phyloP scores from a whole-genome alignment of 2,797 vertebrate genomes.

The Otolemur crassicaudatus region DNA sequence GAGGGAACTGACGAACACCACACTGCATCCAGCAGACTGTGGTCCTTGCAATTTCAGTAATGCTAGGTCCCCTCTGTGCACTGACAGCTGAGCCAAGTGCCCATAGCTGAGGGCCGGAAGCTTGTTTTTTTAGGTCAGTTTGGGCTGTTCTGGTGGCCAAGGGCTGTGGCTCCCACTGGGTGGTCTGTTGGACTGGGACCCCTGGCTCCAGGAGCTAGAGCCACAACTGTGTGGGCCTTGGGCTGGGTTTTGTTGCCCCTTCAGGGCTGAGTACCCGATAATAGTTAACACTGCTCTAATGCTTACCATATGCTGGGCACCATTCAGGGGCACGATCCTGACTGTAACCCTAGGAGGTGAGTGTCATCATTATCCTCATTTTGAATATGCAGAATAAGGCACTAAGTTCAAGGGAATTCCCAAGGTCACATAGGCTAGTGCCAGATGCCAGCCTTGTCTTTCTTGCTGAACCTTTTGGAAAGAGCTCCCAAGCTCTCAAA shows the following conservation, averaged over 20 bases:
- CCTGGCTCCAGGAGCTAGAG: neutral
- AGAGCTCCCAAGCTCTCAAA: neutral
- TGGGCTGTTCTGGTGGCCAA: neutral
- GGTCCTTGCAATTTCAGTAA: neutral
- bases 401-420: neutral
- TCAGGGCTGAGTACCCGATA: neutral
- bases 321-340: neutral
- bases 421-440: neutral
- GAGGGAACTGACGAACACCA: neutral
- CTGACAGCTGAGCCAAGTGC: neutral
- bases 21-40: neutral
- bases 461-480: neutral
- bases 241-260: neutral
- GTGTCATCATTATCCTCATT: neutral
- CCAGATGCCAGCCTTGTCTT: neutral
- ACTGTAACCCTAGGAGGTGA: neutral
- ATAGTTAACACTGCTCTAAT: rapidly evolving
- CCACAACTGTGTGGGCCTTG: neutral
- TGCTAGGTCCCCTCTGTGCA: neutral
- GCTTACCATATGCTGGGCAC: neutral
- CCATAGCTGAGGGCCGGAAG: neutral
- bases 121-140: neutral
- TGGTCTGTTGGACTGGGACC: neutral
- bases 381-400: neutral
- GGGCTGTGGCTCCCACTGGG: neutral